These are phyloP conservation scores for Nettapus auritus DNA, from an alignment of 2,113 vertebrate genomes.

Conservation along the genomic window DNA sequence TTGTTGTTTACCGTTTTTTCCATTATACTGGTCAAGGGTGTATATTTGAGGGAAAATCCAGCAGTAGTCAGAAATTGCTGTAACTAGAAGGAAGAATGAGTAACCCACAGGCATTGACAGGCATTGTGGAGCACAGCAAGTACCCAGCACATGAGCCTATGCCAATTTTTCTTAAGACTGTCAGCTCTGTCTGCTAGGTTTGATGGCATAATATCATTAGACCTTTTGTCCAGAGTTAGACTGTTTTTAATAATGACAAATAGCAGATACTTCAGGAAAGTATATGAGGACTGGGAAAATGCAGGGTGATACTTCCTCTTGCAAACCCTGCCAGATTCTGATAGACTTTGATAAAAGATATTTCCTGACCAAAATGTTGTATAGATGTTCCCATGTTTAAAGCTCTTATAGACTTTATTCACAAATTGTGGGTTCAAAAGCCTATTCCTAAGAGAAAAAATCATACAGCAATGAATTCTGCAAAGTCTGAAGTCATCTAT, in stretches of 20 bases:
- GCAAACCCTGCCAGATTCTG: not conserved
- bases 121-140: not conserved
- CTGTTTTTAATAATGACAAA: not conserved
- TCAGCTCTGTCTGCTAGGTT: not conserved
- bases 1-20: constrained; percentile 15
- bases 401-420: not conserved
- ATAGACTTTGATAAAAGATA: not conserved
- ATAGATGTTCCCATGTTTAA: not conserved
- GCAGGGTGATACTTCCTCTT: not conserved
- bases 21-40: not conserved
- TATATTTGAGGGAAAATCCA: not conserved
- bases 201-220: not conserved
- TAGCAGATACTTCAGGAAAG: not conserved
- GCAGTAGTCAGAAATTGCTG: not conserved
- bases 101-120: not conserved
- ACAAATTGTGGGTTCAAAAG: not conserved
- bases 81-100: not conserved
- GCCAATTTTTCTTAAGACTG: not conserved
- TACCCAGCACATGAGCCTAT: not conserved
- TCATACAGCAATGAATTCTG: not conserved
- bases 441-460: not conserved
- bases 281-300: not conserved
- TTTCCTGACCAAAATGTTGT: not conserved
- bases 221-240: not conserved
- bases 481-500: not conserved